Evolutionary conservation across 2,888 invertebrate species (phyloP).

Genomic region (Pollenia labialis): DNA sequence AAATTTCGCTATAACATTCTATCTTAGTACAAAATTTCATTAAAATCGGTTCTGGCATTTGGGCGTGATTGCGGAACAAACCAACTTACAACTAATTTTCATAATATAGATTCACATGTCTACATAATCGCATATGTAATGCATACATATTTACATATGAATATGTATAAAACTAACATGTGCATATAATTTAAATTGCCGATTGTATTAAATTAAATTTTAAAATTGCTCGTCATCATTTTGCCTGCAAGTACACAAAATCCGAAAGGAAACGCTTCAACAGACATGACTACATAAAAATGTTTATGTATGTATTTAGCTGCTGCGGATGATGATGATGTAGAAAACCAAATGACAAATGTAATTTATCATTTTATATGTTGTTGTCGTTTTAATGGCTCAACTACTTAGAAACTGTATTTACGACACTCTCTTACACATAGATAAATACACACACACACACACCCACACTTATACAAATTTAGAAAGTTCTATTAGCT

Average conservation of each 20-base stretch:
- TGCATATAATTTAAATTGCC: neutral
- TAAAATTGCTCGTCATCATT: slow-evolving; percentile 17
- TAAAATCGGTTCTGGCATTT: too few relatives aligned
- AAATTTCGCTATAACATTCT: too few relatives aligned
- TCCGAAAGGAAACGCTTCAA: slow-evolving; percentile 6
- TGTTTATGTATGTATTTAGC: neutral
- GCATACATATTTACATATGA: neutral
- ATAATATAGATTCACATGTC: neutral
- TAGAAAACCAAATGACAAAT: slow-evolving; percentile 37
- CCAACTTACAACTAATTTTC: too few relatives aligned
- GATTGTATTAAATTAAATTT: slow-evolving; percentile 13
- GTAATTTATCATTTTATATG: slow-evolving; percentile 38
- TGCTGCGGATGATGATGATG: slow-evolving; percentile 15
- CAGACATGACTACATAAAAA: slow-evolving; percentile 6
- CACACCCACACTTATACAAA: neutral
- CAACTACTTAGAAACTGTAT: slow-evolving; percentile 22
- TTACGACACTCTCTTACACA: neutral
- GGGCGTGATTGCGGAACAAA: too few relatives aligned
- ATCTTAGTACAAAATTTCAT: too few relatives aligned
- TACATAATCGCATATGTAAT: too few relatives aligned
- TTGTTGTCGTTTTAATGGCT: slow-evolving; percentile 20
- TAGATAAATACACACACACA: neutral
- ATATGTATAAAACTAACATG: neutral
- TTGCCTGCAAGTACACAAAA: neutral
- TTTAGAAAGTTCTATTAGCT: neutral